These are phyloP conservation scores for Temnopleurus reevesii DNA, from an alignment of 53 echinoderm and acorn worm genomes.

Conservation along the genomic window DNA sequence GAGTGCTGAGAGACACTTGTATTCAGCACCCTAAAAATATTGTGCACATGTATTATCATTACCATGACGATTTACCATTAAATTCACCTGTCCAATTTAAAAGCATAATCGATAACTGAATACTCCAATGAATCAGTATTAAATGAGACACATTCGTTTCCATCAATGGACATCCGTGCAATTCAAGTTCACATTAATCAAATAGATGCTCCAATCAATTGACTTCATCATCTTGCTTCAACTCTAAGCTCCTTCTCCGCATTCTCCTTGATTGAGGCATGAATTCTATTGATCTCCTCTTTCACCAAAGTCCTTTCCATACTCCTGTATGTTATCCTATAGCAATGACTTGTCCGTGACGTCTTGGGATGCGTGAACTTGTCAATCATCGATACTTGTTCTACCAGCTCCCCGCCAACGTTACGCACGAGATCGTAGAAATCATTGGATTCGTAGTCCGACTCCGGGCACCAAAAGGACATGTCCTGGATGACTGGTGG, in stretches of 20 bases:
- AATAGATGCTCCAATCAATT: neutral
- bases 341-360: constrained; percentile 75
- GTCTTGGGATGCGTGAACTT: constrained; percentile 93
- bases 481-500: constrained; percentile 85
- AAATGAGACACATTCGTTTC: too few relatives aligned
- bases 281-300: constrained; percentile 75
- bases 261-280: constrained; percentile 59
- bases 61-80: too few relatives aligned
- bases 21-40: too few relatives aligned
- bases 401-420: constrained; percentile 90
- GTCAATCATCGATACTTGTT: constrained; percentile 82
- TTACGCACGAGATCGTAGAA: constrained; percentile 93
- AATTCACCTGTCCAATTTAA: too few relatives aligned
- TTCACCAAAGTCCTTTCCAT: constrained; percentile 91
- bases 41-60: too few relatives aligned
- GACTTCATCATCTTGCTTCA: constrained; percentile 66
- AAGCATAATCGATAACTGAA: too few relatives aligned
- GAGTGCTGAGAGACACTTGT: too few relatives aligned
- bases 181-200: too few relatives aligned
- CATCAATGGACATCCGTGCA: too few relatives aligned
- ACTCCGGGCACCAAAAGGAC: constrained; percentile 80
- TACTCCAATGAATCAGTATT: too few relatives aligned
- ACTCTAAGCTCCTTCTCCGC: constrained; percentile 66
- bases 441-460: constrained; percentile 76
- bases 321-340: constrained; percentile 89